Evolutionary conservation across 2,888 invertebrate genomes (phyloP).

Genomic region (Smittia aterrima): DNA sequence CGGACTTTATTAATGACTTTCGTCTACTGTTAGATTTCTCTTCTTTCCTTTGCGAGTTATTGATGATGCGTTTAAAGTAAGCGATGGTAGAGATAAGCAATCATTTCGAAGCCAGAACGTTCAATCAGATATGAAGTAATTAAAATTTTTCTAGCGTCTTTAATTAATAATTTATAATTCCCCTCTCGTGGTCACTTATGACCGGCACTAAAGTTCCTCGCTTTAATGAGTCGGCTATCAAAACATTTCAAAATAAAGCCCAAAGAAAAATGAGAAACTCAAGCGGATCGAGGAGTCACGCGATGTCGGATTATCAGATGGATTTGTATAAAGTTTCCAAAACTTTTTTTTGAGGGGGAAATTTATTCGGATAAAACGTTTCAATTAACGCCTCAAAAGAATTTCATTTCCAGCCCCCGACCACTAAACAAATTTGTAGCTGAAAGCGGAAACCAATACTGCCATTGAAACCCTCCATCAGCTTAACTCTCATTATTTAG

Average conservation of each 20-base stretch:
- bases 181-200: background rate
- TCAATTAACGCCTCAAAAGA: conserved; percentile 27
- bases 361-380: conserved; percentile 26
- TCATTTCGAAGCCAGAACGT: background rate
- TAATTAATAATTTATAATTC: conserved; percentile 36
- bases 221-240: conserved; percentile 20
- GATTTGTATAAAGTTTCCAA: background rate
- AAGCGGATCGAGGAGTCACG: conserved; percentile 25
- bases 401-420: background rate
- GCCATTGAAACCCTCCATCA: conserved; percentile 5
- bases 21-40: conserved; percentile 11
- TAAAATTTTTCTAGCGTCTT: conserved; percentile 1
- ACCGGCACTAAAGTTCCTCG: conserved; percentile 9
- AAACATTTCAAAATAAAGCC: conserved; percentile 29
- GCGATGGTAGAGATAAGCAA: background rate
- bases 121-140: background rate
- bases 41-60: background rate
- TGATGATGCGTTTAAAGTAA: conserved; percentile 4
- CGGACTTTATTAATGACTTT: conserved; percentile 10
- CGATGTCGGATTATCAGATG: conserved; percentile 18
- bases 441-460: background rate
- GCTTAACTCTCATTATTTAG: background rate
- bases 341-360: conserved; percentile 16
- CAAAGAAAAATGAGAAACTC: background rate
- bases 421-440: background rate